Conservation (phyloP, 2,797 vertebrate genomes). For the Tapirus indicus region DNA sequence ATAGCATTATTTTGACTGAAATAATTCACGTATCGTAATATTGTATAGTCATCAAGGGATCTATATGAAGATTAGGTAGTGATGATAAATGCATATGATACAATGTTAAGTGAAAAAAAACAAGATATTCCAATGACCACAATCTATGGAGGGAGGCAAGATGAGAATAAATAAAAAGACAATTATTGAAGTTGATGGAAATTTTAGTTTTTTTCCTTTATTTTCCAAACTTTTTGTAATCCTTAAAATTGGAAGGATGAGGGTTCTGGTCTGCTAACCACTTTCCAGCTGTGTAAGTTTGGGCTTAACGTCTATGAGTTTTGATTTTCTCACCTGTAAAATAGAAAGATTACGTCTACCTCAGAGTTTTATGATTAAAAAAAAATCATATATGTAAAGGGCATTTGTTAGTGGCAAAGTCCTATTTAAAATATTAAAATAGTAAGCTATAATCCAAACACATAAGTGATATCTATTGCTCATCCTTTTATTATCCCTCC, state of each 20-base stretch:
- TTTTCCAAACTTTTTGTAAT: background rate
- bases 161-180: background rate
- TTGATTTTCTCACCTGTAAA: background rate
- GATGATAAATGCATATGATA: background rate
- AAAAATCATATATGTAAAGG: background rate
- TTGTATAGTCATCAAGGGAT: background rate
- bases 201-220: background rate
- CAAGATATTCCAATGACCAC: background rate
- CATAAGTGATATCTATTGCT: background rate
- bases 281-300: background rate
- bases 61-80: background rate
- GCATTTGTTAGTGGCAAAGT: background rate
- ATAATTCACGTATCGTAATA: background rate
- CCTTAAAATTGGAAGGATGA: background rate
- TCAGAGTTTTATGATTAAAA: background rate
- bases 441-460: background rate
- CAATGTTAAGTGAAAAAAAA: background rate
- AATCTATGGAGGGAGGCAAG: background rate
- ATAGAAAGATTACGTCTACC: background rate
- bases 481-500: background rate
- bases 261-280: background rate
- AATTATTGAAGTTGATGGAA: slow-evolving; percentile 12
- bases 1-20: background rate
- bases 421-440: background rate
- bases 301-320: background rate